Conservation (phyloP, 1,140 invertebrate genomes). For the Drosophila sulfurigaster region DNA sequence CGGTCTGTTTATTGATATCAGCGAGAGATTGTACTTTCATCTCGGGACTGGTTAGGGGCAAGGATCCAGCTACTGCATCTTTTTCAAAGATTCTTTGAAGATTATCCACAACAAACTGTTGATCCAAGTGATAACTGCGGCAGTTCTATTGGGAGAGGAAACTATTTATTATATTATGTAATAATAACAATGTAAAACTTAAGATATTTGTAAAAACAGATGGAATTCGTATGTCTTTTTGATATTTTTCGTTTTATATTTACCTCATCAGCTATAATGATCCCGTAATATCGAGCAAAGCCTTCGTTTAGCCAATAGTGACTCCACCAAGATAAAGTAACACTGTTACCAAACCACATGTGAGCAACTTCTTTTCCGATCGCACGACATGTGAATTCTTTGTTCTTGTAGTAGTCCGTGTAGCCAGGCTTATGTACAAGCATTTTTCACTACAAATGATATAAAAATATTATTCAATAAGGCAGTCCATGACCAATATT, state of each 20-base stretch:
- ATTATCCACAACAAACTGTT: slow-evolving; percentile 87
- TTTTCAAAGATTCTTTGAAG: slow-evolving; percentile 88
- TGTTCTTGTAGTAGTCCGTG: slow-evolving; percentile 69
- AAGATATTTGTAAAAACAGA: too few species aligned
- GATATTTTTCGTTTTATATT: background rate
- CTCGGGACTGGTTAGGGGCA: slow-evolving; percentile 86
- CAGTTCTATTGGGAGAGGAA: slow-evolving; percentile 68
- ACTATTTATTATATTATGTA: background rate
- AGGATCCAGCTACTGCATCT: slow-evolving; percentile 88
- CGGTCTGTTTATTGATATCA: slow-evolving; percentile 86
- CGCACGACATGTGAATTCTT: slow-evolving; percentile 86
- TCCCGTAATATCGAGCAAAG: slow-evolving; percentile 89
- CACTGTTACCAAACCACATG: slow-evolving; percentile 89
- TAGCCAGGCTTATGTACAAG: slow-evolving; percentile 56
- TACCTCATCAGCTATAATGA: slow-evolving; percentile 85
- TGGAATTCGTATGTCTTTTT: background rate
- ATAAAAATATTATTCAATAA: background rate
- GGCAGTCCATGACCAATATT: background rate
- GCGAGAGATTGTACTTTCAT: slow-evolving; percentile 81
- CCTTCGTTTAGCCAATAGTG: slow-evolving; percentile 89
- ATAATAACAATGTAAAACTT: background rate
- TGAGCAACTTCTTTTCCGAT: slow-evolving; percentile 89
- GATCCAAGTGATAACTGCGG: slow-evolving; percentile 77
- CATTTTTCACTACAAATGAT: slow-evolving; percentile 50
- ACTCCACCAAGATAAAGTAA: slow-evolving; percentile 89